Evolutionary conservation across 1,140 invertebrate genomes (phyloP), one percentile per base, ranked within the genome.

Genomic region (Plutomurus gul): DNA sequence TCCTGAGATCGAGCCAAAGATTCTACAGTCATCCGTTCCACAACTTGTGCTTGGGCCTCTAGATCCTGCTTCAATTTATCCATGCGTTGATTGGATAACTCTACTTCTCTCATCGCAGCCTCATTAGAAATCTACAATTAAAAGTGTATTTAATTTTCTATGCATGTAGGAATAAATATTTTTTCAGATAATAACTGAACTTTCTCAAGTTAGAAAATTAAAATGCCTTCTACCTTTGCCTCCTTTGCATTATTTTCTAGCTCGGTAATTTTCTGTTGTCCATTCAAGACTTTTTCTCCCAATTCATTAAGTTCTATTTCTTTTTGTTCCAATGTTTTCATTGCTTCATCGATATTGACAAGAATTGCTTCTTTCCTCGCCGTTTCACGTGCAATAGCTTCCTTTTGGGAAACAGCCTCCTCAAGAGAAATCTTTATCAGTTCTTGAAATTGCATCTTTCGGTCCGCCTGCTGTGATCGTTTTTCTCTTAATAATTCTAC

Each of bases 321-420:
- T 22, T 27, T 70, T 0, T 43, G 1, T 47, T 47, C 76, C 16
- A 40, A 56, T 11, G 18, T 40, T 11, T 77, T 25, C 11, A 20
- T 46, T 13, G 76, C 60, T 16, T 72, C 40, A 2, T 72, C 70
- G 3, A 72, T 72, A 2, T 16, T 20, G 16, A 25, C 6, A 22
- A 72, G 36, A 18, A 77, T 36, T 10, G 11, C 33, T 39, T 81
- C 33, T 22, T 81, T 81, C n/a, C 79, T 25, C 3, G 37, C 36
- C 4, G 75, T 81, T 70, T 81, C 79, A 7, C 79, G 25, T 20
- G 20, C 27, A 49, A 76, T 56, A 20, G 79, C 80, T 71, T 78
- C 76, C 20, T 22, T 43, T 70, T 81, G 80, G 7, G 76, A 25
- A 7, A 7, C 25, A 13, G 11, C 47, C 39, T 81, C 80, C 13